Base-by-base conservation (phyloP, 2,888 invertebrate genomes). In the Drosophila picticornis region DNA sequence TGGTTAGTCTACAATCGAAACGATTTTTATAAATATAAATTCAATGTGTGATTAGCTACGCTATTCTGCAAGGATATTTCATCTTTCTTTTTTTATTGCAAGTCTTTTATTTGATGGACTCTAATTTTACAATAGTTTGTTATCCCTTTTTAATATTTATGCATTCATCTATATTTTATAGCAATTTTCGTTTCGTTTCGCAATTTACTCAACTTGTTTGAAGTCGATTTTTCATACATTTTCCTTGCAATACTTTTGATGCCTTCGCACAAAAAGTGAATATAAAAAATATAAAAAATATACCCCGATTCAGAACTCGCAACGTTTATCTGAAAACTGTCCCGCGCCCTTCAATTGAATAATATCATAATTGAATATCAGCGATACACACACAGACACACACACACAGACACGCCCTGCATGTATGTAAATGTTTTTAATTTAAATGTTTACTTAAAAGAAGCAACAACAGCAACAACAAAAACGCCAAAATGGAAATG, bases 361-460 rank as follows among this genome's bases (percentile, higher is more conserved):
- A 82, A 70, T 84, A 85, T 85, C 90, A 85, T 85, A 85, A 85
- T 85, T 90, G 85, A 85, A 85, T 85, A 85, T 85, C 85, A 70
- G 83, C 40, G 67, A 72, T 52, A 66, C 83, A 71, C 73, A 72
- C 80, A 87, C 78, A 61, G 71, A 63, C 63, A 55, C 51, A 46
- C 51, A 58, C 48, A 50, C 69, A 29, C 51, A 13, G 46, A 48
- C 66, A 27, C 61, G 50, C 48, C 59, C 69, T 63, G 71, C 67
- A 75, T 83, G 81, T 76, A 88, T 90, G 90, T 80, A 85, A 90
- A 85, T 85, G 80, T 80, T 89, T 85, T 85, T 85, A 90, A 85
- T 85, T 90, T 85, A 85, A 85, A 85, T 90, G 85, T 85, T 85
- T 85, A 72, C 85, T 88, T 72, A 76, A 90, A 88, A 57, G 72